Conservation (phyloP, 2,113 vertebrate species). For the Drymodes brunneopygia region DNA sequence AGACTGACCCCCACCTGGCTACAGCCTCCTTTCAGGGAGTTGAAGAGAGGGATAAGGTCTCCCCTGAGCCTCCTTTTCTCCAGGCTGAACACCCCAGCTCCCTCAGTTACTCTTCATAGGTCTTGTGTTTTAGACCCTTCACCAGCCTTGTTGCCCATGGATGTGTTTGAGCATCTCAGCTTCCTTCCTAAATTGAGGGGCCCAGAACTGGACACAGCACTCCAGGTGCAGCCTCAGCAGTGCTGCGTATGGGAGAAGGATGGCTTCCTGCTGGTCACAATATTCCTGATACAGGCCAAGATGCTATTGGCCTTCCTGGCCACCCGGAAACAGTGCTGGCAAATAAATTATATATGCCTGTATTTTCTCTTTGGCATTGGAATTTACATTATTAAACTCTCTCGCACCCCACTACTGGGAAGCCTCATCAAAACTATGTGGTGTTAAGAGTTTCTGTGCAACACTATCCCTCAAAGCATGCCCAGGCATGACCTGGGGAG, state of each 20-base stretch:
- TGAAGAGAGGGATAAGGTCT: not conserved
- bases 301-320: not conserved
- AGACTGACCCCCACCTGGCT: rapidly evolving
- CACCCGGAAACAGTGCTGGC: not conserved
- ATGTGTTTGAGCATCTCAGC: rapidly evolving
- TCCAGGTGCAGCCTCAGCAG: not conserved
- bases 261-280: not conserved
- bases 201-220: not conserved
- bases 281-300: not conserved
- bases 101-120: rapidly evolving
- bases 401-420: not conserved
- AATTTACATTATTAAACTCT: not conserved
- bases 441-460: not conserved
- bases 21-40: not conserved
- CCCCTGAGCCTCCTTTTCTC: not conserved
- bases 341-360: not conserved
- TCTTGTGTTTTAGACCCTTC: not conserved
- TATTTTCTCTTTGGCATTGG: not conserved
- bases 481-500: not conserved
- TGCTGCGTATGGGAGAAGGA: not conserved
- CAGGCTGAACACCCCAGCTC: not conserved
- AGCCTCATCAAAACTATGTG: not conserved
- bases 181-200: not conserved
- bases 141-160: not conserved
- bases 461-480: not conserved